Conservation (phyloP, 2,797 vertebrate genomes). For the Sebastes melanostomus region DNA sequence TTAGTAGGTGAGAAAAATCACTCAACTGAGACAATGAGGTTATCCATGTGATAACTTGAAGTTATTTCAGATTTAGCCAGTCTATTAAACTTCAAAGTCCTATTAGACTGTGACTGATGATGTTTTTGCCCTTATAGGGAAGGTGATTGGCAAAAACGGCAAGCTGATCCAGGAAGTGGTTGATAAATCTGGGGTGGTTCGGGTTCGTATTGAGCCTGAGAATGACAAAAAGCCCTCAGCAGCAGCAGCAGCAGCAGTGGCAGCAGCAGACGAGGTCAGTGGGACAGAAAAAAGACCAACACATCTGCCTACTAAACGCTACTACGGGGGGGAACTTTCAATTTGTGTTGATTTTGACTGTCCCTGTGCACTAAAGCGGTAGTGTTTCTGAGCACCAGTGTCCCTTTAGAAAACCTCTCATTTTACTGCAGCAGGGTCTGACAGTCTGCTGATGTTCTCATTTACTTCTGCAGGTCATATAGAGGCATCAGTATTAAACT, state of each 20-base stretch:
- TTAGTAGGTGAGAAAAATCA: constrained; percentile 90
- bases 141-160: constrained; percentile 99
- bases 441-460: neutral
- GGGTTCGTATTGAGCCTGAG: constrained; percentile 97
- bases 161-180: constrained; percentile 99
- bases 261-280: constrained; percentile 88
- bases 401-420: neutral
- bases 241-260: constrained; percentile 68
- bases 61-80: neutral
- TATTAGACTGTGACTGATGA: neutral
- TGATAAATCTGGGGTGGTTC: constrained; percentile 98
- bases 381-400: neutral
- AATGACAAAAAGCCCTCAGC: constrained; percentile 93
- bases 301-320: neutral
- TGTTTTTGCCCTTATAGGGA: constrained; percentile 79
- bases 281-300: neutral
- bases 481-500: neutral
- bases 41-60: neutral
- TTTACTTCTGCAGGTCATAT: neutral
- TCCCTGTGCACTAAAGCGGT: neutral
- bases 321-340: neutral
- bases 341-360: neutral
- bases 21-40: neutral
- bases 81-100: neutral
- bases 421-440: neutral